Base-by-base conservation (phyloP, 2,797 vertebrate genomes). In the Okamejei kenojei region DNA sequence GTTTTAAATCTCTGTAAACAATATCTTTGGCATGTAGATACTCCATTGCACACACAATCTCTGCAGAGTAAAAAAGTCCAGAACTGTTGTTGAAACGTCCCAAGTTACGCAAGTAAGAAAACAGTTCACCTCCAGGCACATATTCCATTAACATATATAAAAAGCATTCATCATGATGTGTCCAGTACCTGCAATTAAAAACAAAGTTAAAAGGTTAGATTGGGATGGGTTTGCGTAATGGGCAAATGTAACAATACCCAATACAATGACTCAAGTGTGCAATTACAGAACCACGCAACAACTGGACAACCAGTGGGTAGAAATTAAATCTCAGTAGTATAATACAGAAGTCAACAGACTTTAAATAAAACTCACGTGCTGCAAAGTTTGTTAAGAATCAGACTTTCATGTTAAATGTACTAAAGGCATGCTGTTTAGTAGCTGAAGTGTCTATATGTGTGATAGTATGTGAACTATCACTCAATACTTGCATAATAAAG, bases 81-180 rank as follows among this genome's bases (percentile, higher is more conserved):
- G 97, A 96, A 94, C 94, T 76, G 93, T 98, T 97, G 95, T 97
- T 97, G 96, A 99, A 99, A 73, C 98, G 97, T 0, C 99, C 99
- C 8, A 98, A 97, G 94, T 96, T 97, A 82, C 98, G 97, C 29
- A 99, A 96, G 94, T 98, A 99, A 95, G 97, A 98, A 95, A 99
- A 99, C 7, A 99, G 97, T 95, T 99, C 98, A 0, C 98, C 98
- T 7, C 99, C 99, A 0, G 98, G 97, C 68, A 99, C 97, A 1
- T 98, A 99, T 94, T 99, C 98, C 98, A 99, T 97, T 90, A 99
- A 95, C 98, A 99, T 98, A 95, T 99, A 99, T 2, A 99, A 96
- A 94, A 98, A 98, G 1, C 97, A 96, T 6, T 98, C 97, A 78
- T 99, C 98, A 0, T 99, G 99, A 93, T 98, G 96, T 0, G 99